These are phyloP conservation scores for Myxocyprinus asiaticus DNA, from an alignment of 2,113 vertebrate genomes.

Conservation along the genomic window DNA sequence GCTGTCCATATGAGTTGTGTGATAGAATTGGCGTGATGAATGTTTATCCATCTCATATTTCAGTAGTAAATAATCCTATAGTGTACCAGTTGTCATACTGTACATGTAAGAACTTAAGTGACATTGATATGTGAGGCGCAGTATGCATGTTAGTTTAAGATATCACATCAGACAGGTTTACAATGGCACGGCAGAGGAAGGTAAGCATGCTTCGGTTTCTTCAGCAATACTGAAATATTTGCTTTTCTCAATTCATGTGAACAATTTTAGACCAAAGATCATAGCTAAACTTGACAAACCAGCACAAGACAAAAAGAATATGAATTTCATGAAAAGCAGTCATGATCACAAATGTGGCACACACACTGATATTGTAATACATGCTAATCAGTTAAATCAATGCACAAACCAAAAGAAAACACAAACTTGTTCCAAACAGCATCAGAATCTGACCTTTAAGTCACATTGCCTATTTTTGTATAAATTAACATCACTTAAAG, in stretches of 20 bases:
- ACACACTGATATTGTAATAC: not conserved
- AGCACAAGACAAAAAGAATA: too few species aligned
- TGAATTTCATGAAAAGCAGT: too few species aligned
- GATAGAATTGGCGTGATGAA: too few species aligned
- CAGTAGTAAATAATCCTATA: too few species aligned
- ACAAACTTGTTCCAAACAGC: slow-evolving; percentile 11
- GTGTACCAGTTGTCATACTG: too few species aligned
- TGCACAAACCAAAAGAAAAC: not conserved
- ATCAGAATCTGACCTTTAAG: slow-evolving; percentile 3
- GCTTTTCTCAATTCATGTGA: not conserved
- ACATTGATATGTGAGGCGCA: too few species aligned
- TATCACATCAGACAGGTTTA: not conserved
- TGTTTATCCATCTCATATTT: too few species aligned
- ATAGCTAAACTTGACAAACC: too few species aligned
- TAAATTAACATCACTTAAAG: slow-evolving; percentile 5
- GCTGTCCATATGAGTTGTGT: too few species aligned
- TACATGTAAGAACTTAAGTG: too few species aligned
- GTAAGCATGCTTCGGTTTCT: not conserved
- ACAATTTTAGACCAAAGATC: not conserved
- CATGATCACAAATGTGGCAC: not conserved
- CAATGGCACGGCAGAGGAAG: not conserved
- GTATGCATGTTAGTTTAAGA: too few species aligned
- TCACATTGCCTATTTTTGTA: not conserved
- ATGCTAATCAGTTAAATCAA: slow-evolving; percentile 8
- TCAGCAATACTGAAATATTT: not conserved